Base-by-base conservation (phyloP, 2,888 invertebrate genomes). In the Neoascia interrupta region DNA sequence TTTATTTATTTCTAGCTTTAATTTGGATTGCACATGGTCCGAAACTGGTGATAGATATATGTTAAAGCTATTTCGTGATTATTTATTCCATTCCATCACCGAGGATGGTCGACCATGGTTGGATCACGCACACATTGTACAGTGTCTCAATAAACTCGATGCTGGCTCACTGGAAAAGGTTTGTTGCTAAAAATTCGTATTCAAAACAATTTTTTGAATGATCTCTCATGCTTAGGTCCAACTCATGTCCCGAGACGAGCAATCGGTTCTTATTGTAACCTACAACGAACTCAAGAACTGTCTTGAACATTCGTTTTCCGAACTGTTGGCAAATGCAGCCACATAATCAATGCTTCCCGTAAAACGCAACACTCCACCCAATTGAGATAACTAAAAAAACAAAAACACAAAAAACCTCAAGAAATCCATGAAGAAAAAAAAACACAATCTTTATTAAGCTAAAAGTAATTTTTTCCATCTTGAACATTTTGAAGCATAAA, bases 21-120 rank as follows among this genome's bases (percentile, higher is more conserved):
- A 96, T 88, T 90, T 97, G 92, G 98, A 99, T 89, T 92, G 94
- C 8, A 92, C 95, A 10, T 99, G 99, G 99, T 94, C 97, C 28
- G 99, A 99, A 90, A 99, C 98, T 16, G 99, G 98, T 15, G 97
- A 99, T 90, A 93, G 99, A 58, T 99, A 99, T 90, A 95, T 99
- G 95, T 90, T 99, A 89, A 99, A 99, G 90, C 90, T 99, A 87
- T 99, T 98, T 91, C 92, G 99, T 79, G 99, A 99, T 90, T 97
- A 97, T 88, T 91, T 99, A 85, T 99, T 99, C 90, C 99, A 99
- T 90, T 95, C 97, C 88, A 96, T 97, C 81, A 93, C 94, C 11
- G 94, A 94, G 76, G 97, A 97, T 85, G 97, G 97, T 5, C 92
- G 94, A 81, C 98, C 99, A 0, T 99, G 97, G 97, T 89, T 99